Base-by-base conservation (phyloP, 2,888 invertebrate species). In the Orchesellides sinensis region DNA sequence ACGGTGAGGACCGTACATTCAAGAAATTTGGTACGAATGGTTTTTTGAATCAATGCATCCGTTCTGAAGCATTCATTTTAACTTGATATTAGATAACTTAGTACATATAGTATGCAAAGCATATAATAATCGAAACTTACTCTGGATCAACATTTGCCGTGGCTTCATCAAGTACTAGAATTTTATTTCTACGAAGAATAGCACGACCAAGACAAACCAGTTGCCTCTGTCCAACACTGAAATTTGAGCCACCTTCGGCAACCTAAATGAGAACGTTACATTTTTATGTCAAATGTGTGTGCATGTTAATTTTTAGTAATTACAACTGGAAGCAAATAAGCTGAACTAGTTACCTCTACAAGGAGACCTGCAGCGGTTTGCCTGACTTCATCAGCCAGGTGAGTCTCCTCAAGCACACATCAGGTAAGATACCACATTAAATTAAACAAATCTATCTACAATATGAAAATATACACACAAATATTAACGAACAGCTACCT, bases 201-300 rank as follows among this genome's bases (percentile, higher is more conserved):
- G 91, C 91, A 63, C 91, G 85, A 0, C 90, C 91, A 52, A 91
- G 88, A 83, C 91, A 91, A 27, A 91, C 89, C 23, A 91, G 88
- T 86, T 91, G 91, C 0, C 85, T 45, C 56, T 87, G 85, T 0
- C 87, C 85, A 1, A 83, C 63, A 25, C 97, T 0, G 90, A 96
- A 95, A 90, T 96, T 95, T 0, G 93, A 92, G 0, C 95, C 95
- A 10, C 94, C 94, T 91, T 94, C 95, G 69, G 92, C 93, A 82
- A 94, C 95, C 32, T 32, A 32, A 10, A 6, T 90, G 6, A 86
- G 72, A 12, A 90, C 90, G 6, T 14, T 21, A 32, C 12, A 32
- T 6, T 35, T 72, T 49, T 25, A 29, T 23, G 47, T 66, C 25
- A n/a, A n/a, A n/a, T n/a, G n/a, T n/a, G n/a, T n/a, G n/a, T n/a